These are phyloP conservation scores for Poeciliopsis gracilis DNA, from an alignment of 2,797 vertebrate species.

Conservation along the genomic window DNA sequence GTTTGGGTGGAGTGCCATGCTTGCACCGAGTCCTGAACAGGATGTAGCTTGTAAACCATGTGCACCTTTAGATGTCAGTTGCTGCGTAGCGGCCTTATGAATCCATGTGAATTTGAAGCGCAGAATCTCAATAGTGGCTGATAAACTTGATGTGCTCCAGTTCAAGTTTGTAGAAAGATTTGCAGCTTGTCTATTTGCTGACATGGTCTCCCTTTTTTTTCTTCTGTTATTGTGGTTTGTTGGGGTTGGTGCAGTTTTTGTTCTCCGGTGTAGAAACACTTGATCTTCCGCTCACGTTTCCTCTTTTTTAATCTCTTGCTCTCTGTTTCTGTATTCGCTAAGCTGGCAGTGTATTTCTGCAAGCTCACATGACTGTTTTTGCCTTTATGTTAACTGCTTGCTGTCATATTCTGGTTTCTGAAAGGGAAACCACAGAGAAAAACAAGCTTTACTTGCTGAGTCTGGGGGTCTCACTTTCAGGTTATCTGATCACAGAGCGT, in stretches of 20 bases:
- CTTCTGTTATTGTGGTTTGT: slow-evolving; percentile 49
- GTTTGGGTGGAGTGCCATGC: slow-evolving; percentile 70
- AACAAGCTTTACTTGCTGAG: slow-evolving; percentile 59
- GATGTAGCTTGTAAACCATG: slow-evolving; percentile 54
- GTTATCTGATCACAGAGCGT: slow-evolving; percentile 25
- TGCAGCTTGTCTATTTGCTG: slow-evolving; percentile 8
- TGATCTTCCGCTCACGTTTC: slow-evolving; percentile 54
- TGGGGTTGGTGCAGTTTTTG: slow-evolving; percentile 16
- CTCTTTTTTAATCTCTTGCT: slow-evolving; percentile 40
- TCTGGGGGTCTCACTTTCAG: slow-evolving; percentile 13
- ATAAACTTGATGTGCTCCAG: neutral
- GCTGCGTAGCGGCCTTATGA: slow-evolving; percentile 13
- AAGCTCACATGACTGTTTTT: slow-evolving; percentile 63
- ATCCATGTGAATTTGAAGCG: slow-evolving; percentile 38
- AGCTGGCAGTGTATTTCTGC: slow-evolving; percentile 48
- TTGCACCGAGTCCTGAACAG: slow-evolving; percentile 63
- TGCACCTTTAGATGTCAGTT: slow-evolving; percentile 36
- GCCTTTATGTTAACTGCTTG: slow-evolving; percentile 25
- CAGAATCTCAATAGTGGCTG: neutral
- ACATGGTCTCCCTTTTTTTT: neutral
- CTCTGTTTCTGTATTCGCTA: slow-evolving; percentile 2
- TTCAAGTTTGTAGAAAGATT: neutral
- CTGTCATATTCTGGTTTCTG: slow-evolving; percentile 41
- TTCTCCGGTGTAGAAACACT: slow-evolving; percentile 46
- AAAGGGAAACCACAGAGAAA: slow-evolving; percentile 71